Percentiles rank a stretch among this genome's conserved stretches.
These are phyloP conservation scores for Rhamnusium bicolor DNA, from an alignment of 2,888 invertebrate species.

Conservation along the genomic window DNA sequence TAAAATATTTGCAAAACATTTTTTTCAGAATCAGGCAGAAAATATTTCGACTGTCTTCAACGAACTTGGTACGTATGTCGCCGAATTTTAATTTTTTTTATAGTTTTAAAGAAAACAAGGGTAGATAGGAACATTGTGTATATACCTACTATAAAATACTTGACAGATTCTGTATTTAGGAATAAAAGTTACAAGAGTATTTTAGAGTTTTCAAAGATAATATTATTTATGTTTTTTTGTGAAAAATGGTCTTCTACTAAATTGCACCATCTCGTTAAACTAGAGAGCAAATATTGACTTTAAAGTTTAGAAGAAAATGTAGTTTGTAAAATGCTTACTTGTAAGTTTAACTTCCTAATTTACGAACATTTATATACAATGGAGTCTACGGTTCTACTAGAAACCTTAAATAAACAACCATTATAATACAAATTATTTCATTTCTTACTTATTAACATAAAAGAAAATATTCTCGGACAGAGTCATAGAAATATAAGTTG, in stretches of 20 bases:
- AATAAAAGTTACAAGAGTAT: too few relatives aligned
- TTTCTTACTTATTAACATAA: neutral
- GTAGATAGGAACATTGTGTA: too few relatives aligned
- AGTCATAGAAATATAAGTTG: too few relatives aligned
- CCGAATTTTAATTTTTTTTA: too few relatives aligned
- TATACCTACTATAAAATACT: too few relatives aligned
- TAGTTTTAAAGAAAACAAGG: too few relatives aligned
- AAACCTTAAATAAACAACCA: conserved; percentile 9
- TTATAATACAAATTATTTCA: conserved; percentile 15
- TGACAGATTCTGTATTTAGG: too few relatives aligned
- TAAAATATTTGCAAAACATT: too few relatives aligned
- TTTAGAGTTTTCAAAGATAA: neutral
- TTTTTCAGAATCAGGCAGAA: too few relatives aligned
- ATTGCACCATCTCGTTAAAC: conserved; percentile 12
- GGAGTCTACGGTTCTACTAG: conserved; percentile 21
- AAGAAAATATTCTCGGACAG: neutral
- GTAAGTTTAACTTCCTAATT: conserved; percentile 37
- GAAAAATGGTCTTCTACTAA: neutral
- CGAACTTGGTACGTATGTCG: too few relatives aligned
- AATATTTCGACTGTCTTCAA: too few relatives aligned
- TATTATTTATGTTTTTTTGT: neutral
- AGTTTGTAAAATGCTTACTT: conserved; percentile 22
- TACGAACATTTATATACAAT: conserved; percentile 36
- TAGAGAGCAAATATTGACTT: conserved; percentile 22
- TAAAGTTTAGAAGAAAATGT: conserved; percentile 26